Base-by-base conservation (phyloP, 2,888 invertebrate genomes). In the Leptopilina syphax region DNA sequence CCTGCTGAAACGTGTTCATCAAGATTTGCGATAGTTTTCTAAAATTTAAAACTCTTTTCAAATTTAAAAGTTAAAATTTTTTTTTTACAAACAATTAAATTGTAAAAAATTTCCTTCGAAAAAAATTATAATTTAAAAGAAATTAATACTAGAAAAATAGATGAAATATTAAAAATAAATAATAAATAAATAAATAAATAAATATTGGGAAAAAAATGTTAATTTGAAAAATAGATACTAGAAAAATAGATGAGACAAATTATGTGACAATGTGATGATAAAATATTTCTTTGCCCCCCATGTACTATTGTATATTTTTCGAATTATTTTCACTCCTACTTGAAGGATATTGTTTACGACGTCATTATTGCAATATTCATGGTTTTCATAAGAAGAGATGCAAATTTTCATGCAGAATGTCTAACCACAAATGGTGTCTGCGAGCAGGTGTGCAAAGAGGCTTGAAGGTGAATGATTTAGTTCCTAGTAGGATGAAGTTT, bases 381-480 rank as follows among this genome's bases (percentile, higher is more conserved):
- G 57, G 73, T 57, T 73, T 57, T 73, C 73, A 57, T 73, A 73
- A 73, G 57, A 73, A 73, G 57, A 50, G 73, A 73, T 73, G 73
- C 57, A 73, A 73, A 73, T 73, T 73, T 73, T 34, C 57, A 54
- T 73, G 73, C 73, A 73, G 57, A 73, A 73, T 73, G n/a, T 73
- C 73, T 73, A 73, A 41, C 73, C 73, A 24, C 57, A 73, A 73
- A 57, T 57, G 73, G 73, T 57, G 57, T 57, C 34, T 41, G 73
- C n/a, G 27, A 73, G 73, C 73, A 73, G 73, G 73, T 73, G 73
- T 73, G 73, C 73, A 57, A 73, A 73, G 73, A 57, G 57, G 73
- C 73, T 73, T 73, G 73, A 73, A 73, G 57, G 54, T 73, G 57
- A 73, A 73, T 57, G 73, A 73, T 73, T 73, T 18, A 73, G 73